phyloP scores from a whole-genome alignment of 2,888 invertebrate species.

The Aproaerema taeniolella region DNA sequence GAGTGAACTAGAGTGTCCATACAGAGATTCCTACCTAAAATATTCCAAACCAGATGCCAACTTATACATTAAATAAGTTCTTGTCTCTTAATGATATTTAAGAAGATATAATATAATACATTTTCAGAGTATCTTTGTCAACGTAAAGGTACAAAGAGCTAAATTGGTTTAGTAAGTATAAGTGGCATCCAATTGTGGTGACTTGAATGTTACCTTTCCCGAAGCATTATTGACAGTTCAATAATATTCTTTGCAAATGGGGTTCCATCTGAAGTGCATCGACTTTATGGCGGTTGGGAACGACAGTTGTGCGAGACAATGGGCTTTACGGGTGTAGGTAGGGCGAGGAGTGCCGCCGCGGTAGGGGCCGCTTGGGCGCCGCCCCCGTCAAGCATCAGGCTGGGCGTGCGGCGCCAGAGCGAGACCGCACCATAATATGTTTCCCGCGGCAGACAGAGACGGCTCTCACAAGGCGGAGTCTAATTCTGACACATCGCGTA shows the following conservation, averaged over 20 bases:
- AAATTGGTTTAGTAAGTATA: not conserved
- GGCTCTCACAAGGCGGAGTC: constrained; percentile 35
- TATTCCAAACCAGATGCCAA: too few relatives aligned
- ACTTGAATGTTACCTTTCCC: not conserved
- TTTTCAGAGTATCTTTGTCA: not conserved
- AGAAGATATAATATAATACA: not conserved
- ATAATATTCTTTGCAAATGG: constrained; percentile 12
- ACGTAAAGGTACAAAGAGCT: not conserved
- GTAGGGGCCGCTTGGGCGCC: constrained; percentile 24
- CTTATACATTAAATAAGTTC: too few relatives aligned
- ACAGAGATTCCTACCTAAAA: too few relatives aligned
- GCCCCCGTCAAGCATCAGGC: constrained; percentile 20
- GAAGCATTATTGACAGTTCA: constrained; percentile 10
- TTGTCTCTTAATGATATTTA: not conserved
- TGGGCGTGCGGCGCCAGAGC: constrained; percentile 12
- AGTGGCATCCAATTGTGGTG: not conserved
- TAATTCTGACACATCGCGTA: constrained; percentile 25
- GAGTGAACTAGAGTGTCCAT: not conserved
- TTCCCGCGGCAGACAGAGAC: constrained; percentile 29
- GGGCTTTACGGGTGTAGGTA: constrained; percentile 26
- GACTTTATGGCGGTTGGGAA: constrained; percentile 19
- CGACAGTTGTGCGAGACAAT: constrained; percentile 45
- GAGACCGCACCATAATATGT: constrained; percentile 22
- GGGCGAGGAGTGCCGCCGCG: constrained; percentile 29
- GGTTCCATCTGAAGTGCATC: constrained; percentile 12